Evolutionary conservation across 2,888 invertebrate genomes (phyloP).

Genomic region (Chrysotoxum bicinctum): DNA sequence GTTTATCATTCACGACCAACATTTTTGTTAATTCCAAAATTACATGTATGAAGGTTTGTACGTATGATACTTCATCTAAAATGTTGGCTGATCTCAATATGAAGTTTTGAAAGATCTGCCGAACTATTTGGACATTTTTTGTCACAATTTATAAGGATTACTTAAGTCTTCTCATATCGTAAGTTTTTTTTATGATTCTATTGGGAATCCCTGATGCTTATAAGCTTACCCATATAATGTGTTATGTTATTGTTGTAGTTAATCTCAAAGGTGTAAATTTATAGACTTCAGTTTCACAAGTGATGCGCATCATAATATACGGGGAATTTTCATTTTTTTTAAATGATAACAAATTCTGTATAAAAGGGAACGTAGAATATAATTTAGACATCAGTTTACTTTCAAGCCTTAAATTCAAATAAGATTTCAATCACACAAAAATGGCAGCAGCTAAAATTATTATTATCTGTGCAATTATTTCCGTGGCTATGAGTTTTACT

Average conservation of each 20-base stretch:
- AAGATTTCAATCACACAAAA: neutral
- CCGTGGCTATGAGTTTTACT: conserved; percentile 27
- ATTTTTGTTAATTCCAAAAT: no score
- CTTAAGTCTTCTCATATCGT: no score
- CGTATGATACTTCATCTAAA: no score
- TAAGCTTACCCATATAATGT: neutral
- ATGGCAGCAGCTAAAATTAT: conserved; percentile 33
- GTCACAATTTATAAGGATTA: no score
- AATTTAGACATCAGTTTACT: conserved; percentile 1
- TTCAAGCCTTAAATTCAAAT: neutral
- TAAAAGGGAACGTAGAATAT: neutral
- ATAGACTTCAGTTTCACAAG: neutral
- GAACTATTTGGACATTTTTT: no score
- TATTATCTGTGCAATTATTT: conserved; percentile 25
- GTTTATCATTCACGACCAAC: no score
- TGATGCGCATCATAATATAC: neutral
- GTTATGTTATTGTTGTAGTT: neutral
- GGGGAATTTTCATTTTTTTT: neutral
- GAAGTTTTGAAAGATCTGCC: no score
- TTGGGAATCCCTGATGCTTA: no score
- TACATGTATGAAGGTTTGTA: no score
- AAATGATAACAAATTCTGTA: neutral
- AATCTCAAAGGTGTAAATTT: neutral
- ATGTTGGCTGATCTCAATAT: no score
- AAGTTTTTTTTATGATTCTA: no score